Evolutionary conservation across 2,113 vertebrate genomes (phyloP).

Genomic region (Crotalus tigris): DNA sequence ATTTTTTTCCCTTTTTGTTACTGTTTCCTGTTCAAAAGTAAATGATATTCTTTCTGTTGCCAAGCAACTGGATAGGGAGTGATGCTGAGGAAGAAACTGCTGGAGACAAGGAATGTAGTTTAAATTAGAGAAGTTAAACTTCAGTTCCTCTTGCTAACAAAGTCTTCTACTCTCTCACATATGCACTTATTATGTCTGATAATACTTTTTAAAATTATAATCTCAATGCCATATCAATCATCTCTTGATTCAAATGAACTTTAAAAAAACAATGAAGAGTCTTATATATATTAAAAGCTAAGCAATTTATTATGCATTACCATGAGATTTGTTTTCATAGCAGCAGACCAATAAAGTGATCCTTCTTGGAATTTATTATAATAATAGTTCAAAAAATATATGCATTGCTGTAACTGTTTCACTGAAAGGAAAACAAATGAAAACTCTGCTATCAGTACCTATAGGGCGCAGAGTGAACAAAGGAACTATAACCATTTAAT

Average conservation of each 20-base stretch:
- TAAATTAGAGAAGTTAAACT: constrained; percentile 36
- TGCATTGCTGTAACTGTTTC: background rate
- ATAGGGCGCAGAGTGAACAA: background rate
- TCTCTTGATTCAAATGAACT: background rate
- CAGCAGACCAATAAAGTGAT: background rate
- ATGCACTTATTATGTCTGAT: constrained; percentile 22
- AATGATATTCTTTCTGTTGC: constrained; percentile 57
- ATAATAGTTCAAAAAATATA: background rate
- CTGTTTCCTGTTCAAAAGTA: constrained; percentile 64
- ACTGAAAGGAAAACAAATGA: background rate
- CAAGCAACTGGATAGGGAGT: constrained; percentile 44
- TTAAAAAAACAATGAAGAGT: background rate
- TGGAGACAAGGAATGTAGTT: background rate
- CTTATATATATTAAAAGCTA: background rate
- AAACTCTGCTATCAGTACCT: background rate
- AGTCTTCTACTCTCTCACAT: background rate
- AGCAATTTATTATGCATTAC: background rate
- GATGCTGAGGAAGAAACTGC: background rate
- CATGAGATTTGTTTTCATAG: background rate
- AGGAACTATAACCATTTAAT: background rate
- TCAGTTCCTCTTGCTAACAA: constrained; percentile 8
- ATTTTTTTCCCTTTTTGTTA: constrained; percentile 63
- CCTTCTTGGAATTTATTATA: background rate
- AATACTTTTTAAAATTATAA: constrained; percentile 10
- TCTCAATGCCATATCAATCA: constrained; percentile 20